phyloP scores from a whole-genome alignment of 2,797 vertebrate genomes.

The Heterohyrax brucei region DNA sequence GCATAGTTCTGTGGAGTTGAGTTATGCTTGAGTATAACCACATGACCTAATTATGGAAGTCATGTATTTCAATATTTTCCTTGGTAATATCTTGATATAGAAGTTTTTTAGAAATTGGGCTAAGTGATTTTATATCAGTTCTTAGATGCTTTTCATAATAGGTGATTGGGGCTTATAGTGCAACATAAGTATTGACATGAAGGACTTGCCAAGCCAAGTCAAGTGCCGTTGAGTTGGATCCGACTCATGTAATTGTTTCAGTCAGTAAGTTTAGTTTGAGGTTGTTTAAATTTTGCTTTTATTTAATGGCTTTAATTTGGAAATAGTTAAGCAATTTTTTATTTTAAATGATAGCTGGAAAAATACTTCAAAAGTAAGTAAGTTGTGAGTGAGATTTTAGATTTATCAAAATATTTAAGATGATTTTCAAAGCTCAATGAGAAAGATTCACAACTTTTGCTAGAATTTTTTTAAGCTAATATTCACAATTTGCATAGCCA shows the following conservation, averaged over 20 bases:
- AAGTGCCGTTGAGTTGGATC: no score
- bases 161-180: constrained; percentile 15
- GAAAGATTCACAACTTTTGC: constrained; percentile 43
- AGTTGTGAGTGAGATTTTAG: constrained; percentile 48
- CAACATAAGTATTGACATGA: constrained; percentile 43
- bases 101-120: constrained; percentile 29
- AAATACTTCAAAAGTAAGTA: constrained; percentile 51
- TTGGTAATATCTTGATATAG: neutral
- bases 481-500: neutral
- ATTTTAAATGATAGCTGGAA: constrained; percentile 49
- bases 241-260: neutral
- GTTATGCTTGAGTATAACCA: neutral
- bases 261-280: constrained; percentile 13
- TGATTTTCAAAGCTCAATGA: constrained; percentile 33
- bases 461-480: constrained; percentile 44
- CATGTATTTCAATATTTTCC: constrained; percentile 53
- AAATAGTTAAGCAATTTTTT: constrained; percentile 50
- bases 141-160: constrained; percentile 30
- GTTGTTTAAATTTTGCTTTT: constrained; percentile 55
- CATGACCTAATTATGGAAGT: constrained; percentile 18
- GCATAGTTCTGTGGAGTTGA: constrained; percentile 11
- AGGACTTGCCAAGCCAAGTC: neutral
- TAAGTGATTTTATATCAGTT: constrained; percentile 27
- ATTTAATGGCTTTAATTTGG: constrained; percentile 7
- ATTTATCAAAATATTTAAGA: constrained; percentile 54